These are phyloP conservation scores for Epistrophe grossulariae DNA, from an alignment of 2,888 invertebrate genomes.

Conservation along the genomic window DNA sequence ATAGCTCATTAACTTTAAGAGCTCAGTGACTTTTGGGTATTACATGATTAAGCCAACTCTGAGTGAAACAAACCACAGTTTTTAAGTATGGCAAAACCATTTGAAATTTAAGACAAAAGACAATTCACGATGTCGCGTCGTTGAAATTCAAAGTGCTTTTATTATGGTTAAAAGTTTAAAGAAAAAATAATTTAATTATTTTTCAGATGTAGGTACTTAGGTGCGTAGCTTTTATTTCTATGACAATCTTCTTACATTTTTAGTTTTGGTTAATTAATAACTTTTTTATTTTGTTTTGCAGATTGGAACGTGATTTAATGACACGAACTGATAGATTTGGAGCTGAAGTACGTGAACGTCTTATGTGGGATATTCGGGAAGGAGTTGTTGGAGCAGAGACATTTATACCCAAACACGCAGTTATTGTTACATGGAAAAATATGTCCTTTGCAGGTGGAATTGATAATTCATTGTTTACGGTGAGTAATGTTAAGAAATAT, in stretches of 20 bases:
- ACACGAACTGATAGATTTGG: constrained; percentile 92
- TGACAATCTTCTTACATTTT: not conserved
- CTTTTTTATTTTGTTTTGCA: constrained; percentile 76
- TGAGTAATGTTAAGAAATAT: constrained; percentile 82
- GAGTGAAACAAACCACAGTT: not conserved
- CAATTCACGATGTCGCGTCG: not conserved
- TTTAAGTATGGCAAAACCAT: constrained; percentile 1
- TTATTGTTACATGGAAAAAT: constrained; percentile 98
- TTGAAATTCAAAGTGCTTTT: not conserved
- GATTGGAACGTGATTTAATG: constrained; percentile 89
- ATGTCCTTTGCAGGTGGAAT: constrained; percentile 96
- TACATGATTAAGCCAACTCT: constrained; percentile 7
- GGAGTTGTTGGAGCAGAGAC: constrained; percentile 96
- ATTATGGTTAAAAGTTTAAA: constrained; percentile 80
- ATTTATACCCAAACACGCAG: constrained; percentile 95
- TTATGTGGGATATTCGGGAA: constrained; percentile 94
- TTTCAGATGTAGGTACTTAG: not conserved
- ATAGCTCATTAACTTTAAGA: constrained; percentile 39
- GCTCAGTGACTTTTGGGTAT: constrained; percentile 7
- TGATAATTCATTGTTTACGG: constrained; percentile 89
- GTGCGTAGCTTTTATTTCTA: not conserved
- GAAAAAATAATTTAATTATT: not conserved
- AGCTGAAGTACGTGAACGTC: constrained; percentile 92
- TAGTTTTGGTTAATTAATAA: constrained; percentile 10
- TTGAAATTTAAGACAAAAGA: not conserved